Evolutionary conservation across 2,888 invertebrate genomes (phyloP).

Genomic region (Bombylius discolor): DNA sequence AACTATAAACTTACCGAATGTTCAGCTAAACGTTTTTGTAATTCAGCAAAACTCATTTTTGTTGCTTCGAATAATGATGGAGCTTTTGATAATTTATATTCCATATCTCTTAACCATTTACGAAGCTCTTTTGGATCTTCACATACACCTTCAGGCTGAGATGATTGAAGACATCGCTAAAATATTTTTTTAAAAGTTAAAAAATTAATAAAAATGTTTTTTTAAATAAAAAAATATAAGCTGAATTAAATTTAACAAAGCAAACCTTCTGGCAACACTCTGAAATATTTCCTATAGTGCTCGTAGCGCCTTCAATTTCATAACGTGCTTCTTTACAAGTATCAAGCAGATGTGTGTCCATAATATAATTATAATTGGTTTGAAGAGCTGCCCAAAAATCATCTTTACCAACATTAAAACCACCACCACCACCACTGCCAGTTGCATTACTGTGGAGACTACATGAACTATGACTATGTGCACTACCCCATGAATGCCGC

Average conservation of each 20-base stretch:
- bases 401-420: conserved; percentile 47
- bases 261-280: conserved; percentile 20
- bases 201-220: conserved; percentile 1
- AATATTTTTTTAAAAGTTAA: not conserved
- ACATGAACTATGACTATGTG: conserved; percentile 52
- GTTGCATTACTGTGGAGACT: conserved; percentile 35
- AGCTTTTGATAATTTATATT: conserved; percentile 56
- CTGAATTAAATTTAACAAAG: not conserved
- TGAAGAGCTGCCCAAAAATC: conserved; percentile 86
- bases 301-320: conserved; percentile 30
- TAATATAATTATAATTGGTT: conserved; percentile 86
- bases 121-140: conserved; percentile 46
- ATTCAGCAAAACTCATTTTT: conserved; percentile 56
- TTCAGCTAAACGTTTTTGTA: conserved; percentile 63
- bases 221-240: too few species aligned
- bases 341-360: conserved; percentile 88
- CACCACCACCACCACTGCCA: conserved; percentile 18
- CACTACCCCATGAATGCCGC: conserved; percentile 67
- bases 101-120: conserved; percentile 79
- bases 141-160: conserved; percentile 25
- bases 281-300: conserved; percentile 20
- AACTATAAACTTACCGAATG: conserved; percentile 58
- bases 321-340: conserved; percentile 55
- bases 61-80: conserved; percentile 56
- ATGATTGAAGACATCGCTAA: conserved; percentile 27